Evolutionary conservation across 2,797 vertebrate species (phyloP), one percentile per base, ranked within the genome.

Genomic region (Coregonus suidteri): DNA sequence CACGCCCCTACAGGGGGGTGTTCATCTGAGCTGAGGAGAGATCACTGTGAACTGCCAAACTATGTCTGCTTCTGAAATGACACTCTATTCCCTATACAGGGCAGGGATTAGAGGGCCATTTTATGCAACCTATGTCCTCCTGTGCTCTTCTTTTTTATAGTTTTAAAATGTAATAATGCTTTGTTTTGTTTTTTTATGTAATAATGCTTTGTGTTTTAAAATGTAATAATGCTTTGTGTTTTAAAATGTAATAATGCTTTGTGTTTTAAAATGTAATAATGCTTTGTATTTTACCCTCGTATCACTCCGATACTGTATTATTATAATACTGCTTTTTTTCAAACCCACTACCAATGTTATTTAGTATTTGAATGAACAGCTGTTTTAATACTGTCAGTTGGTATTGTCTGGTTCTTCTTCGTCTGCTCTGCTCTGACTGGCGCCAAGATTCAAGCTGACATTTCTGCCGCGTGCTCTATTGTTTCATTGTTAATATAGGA

Each of bases 21-120:
- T 95, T 97, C n/a, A 86, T 96, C 80, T 99, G 96, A 95, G 81
- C 80, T 98, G 96, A 95, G 81, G 83, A 62, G 68, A 6, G 47
- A n/a, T 53, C 30, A 47, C 71, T 71, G 76, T 75, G 70, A 76
- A 73, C 82, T 64, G 74, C 67, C 31, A 62, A 73, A 67, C 56
- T 56, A n/a, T n/a, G n/a, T n/a, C 18, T 62, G 18, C 2, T n/a
- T 3, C 56, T 62, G 56, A 25, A 62, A 20, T 62, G 56, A 6
- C 4, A 6, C 15, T n/a, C 56, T 20, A 7, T 62, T 62, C n/a
- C n/a, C 56, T 62, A 1, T 20, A 0, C 54, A 59, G 54, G 6
- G 56, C 56, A 6, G n/a, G 56, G 56, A 20, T 9, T 62, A 62
- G 56, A n/a, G 89, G 85, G 89, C 87, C 56, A 20, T 18, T 62